Evolutionary conservation across 2,797 vertebrate genomes (phyloP), one percentile per base, ranked within the genome.

Genomic region (Semaprochilodus insignis): DNA sequence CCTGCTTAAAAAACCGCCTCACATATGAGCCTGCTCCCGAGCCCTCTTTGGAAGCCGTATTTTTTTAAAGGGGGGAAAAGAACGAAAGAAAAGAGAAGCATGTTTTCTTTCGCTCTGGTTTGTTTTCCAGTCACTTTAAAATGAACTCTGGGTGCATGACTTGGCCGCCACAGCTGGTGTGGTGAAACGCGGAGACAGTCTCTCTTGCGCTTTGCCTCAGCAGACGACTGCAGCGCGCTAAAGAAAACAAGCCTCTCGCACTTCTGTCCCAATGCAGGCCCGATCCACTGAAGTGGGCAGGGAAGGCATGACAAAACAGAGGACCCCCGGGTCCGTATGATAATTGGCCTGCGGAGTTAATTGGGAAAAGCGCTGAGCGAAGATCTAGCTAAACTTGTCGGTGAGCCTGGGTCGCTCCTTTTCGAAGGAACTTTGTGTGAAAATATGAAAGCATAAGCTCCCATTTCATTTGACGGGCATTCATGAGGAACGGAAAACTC

Each of bases 81-180:
- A 77, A 83, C 78, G 76, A 82, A 84, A 83, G 83, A 81, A 81
- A 85, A 89, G 87, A 75, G 83, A 78, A 80, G 87, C 80, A 73
- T 94, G 93, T 95, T 94, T 95, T 94, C 92, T 92, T 94, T 94
- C 85, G 86, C 88, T 93, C 85, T 91, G 91, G 91, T 93, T 93
- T 94, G 91, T 94, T 95, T 94, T 94, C 90, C 89, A 93, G 89
- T 91, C 90, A 84, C 88, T 93, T 91, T 86, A 92, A 94, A 93
- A 90, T 90, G 90, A 93, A 91, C 88, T 92, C 72, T 87, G 91
- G 89, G 92, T 92, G 85, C 86, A 91, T 85, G 89, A 89, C 89
- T 90, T 89, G 91, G 90, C 92, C 81, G 91, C 77, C 23, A 57
- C 91, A 92, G 89, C 91, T 91, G 90, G 85, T 89, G 90, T 76